phyloP scores from a whole-genome alignment of 2,797 vertebrate genomes.

The Falco rusticolus region DNA sequence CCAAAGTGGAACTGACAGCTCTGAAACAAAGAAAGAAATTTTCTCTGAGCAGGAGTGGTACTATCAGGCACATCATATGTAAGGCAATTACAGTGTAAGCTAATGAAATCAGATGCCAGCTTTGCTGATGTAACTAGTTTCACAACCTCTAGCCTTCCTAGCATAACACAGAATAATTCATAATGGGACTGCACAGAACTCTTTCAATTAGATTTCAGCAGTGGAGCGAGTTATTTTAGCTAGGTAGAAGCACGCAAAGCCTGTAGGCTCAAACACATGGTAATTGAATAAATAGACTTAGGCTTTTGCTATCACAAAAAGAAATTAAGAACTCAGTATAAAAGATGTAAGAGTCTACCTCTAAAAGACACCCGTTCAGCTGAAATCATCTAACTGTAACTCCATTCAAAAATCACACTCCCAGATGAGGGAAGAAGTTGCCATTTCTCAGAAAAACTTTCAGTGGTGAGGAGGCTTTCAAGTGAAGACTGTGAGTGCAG shows the following conservation, averaged over 20 bases:
- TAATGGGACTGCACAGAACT: constrained; percentile 66
- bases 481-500: not conserved
- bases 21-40: not conserved
- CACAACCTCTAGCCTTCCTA: constrained; percentile 63
- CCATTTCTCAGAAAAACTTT: constrained; percentile 6
- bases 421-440: not conserved
- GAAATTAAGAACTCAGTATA: constrained; percentile 40
- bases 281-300: constrained; percentile 58
- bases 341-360: constrained; percentile 9
- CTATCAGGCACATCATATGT: not conserved
- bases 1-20: not conserved
- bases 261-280: constrained; percentile 51
- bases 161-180: constrained; percentile 74
- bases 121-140: constrained; percentile 68
- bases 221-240: constrained; percentile 61
- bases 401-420: constrained; percentile 21
- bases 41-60: not conserved
- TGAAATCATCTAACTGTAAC: constrained; percentile 8
- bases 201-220: constrained; percentile 74
- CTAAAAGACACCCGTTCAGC: not conserved
- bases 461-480: not conserved
- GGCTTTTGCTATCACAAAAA: constrained; percentile 53
- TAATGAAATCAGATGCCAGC: constrained; percentile 65
- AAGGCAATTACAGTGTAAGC: constrained; percentile 55
- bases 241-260: constrained; percentile 54